Percentiles rank a stretch among this genome's conserved stretches.
phyloP scores from a whole-genome alignment of 2,113 vertebrate genomes.

The crab-eating macaque (Macaca fascicularis) region DNA sequence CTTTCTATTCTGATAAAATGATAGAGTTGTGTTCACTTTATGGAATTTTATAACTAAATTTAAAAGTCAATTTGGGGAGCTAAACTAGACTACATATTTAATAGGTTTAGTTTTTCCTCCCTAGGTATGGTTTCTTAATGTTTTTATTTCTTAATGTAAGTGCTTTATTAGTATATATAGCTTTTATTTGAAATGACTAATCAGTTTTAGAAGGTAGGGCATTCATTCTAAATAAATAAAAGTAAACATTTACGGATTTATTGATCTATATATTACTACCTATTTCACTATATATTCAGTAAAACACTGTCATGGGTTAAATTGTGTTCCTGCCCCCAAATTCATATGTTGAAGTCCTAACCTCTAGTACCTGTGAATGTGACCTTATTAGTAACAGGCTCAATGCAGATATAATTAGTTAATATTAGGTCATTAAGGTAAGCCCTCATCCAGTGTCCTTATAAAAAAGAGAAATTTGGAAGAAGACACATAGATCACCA shows the following conservation, averaged over 20 bases:
- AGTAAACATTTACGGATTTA: neutral
- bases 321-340: neutral
- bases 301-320: neutral
- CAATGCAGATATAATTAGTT: neutral
- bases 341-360: neutral
- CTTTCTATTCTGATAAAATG: neutral
- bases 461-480: neutral
- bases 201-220: neutral
- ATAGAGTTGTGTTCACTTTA: neutral
- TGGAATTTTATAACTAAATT: neutral
- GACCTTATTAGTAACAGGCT: neutral
- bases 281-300: neutral
- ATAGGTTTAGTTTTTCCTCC: neutral
- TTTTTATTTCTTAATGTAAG: neutral
- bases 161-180: neutral
- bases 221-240: slow-evolving; percentile 27
- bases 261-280: neutral
- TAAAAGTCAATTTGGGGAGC: neutral
- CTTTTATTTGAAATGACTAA: neutral
- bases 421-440: neutral
- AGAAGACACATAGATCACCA: neutral
- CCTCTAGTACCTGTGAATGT: neutral
- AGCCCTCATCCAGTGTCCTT: neutral
- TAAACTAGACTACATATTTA: slow-evolving; percentile 5
- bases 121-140: neutral